Evolutionary conservation across 2,888 invertebrate genomes (phyloP), one percentile per base, ranked within the genome.

Genomic region (Frankliniella intonsa): DNA sequence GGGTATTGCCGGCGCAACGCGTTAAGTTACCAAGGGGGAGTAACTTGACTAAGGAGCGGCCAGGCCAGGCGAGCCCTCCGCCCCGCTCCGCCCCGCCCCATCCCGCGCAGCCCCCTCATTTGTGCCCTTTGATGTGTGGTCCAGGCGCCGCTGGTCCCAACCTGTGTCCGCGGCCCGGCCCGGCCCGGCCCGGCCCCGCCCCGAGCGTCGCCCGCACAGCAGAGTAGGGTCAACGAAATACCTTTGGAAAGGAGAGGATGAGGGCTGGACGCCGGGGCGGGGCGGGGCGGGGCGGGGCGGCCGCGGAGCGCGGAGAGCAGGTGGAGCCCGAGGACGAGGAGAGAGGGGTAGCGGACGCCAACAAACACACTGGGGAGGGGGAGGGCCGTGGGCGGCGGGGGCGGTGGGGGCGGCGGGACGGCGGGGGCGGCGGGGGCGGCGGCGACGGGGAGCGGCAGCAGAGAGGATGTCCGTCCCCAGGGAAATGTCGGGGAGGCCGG

Each of bases 91-190:
- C 38, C 5, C 38, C 2, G 38, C 38, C 38, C 38, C 5, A 5
- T 38, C 38, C 5, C 38, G 38, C 38, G 3, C 38, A 5, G 38
- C 2, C 38, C 38, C 22, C 69, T 69, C 69, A 69, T 69, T 69
- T 69, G 55, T n/a, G 69, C 22, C 69, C 22, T 69, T 69, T 69
- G 69, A 69, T 69, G 69, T 69, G 69, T 69, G 38, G 38, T 38
- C 38, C 38, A 38, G 38, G 38, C 2, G 38, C 38, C 38, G 38
- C 38, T 38, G 38, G 38, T 3, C 38, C 38, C 38, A 38, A 38
- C 38, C 38, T 38, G 38, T 38, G 38, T 38, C 38, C n/a, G n/a
- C n/a, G n/a, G n/a, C n/a, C n/a, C n/a, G n/a, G n/a, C n/a, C n/a
- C n/a, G n/a, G n/a, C n/a, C n/a, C n/a, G n/a, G n/a, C n/a, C n/a